phyloP scores from a whole-genome alignment of 2,113 vertebrate genomes.

The Melanocharis versteri region DNA sequence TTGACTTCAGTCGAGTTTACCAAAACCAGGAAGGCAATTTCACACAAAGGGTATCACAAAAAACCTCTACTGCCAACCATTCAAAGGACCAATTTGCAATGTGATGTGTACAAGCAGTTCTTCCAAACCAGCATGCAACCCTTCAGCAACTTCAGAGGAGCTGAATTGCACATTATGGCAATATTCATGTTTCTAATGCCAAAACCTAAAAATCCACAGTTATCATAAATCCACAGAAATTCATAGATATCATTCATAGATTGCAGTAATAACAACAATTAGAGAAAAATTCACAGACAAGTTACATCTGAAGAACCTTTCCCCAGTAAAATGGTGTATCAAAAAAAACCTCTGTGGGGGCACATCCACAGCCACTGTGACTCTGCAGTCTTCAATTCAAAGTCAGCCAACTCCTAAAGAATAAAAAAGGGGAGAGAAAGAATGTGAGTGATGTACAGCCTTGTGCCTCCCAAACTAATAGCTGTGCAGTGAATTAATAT shows the following conservation, averaged over 20 bases:
- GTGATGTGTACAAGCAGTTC: conserved; percentile 17
- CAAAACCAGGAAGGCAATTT: conserved; percentile 39
- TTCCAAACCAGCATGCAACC: conserved; percentile 30
- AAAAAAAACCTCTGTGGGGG: conserved; percentile 1
- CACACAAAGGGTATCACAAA: not conserved
- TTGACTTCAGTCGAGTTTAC: not conserved
- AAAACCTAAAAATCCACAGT: conserved; percentile 27
- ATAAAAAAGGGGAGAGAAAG: not conserved
- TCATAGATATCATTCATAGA: conserved; percentile 12
- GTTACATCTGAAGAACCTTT: conserved; percentile 12
- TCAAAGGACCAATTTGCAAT: conserved; percentile 13
- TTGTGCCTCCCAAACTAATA: not conserved
- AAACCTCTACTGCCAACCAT: not conserved
- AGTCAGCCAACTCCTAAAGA: conserved; percentile 1
- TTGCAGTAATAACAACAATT: conserved; percentile 50
- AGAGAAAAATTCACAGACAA: conserved; percentile 6
- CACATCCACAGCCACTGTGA: not conserved
- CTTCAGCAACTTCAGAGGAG: not conserved
- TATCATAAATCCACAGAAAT: conserved; percentile 18
- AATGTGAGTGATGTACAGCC: not conserved
- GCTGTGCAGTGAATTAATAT: not conserved
- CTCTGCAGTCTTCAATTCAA: conserved; percentile 22
- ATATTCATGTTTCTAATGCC: not conserved
- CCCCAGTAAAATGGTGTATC: not conserved
- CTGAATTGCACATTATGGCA: conserved; percentile 12